Evolutionary conservation across 2,888 invertebrate species (phyloP).

Genomic region (Rugalucina vietnamica): DNA sequence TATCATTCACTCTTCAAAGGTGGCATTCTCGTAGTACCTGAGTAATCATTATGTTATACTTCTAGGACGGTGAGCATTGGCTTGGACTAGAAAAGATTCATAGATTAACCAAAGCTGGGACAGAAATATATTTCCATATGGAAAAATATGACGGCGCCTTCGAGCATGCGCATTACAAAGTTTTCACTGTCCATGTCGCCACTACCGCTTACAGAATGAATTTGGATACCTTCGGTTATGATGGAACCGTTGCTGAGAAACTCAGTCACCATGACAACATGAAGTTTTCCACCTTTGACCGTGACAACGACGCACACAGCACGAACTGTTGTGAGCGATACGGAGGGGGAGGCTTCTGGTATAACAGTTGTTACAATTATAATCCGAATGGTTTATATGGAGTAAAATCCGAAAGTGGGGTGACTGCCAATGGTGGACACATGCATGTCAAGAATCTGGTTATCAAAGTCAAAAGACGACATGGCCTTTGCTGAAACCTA

Average conservation of each 20-base stretch:
- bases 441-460: conserved; percentile 14
- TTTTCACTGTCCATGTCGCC: conserved; percentile 43
- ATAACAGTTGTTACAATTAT: conserved; percentile 33
- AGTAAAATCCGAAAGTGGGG: conserved; percentile 10
- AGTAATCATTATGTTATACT: too few species aligned
- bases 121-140: conserved; percentile 45
- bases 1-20: too few species aligned
- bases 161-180: conserved; percentile 43
- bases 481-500: conserved; percentile 34
- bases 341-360: conserved; percentile 36
- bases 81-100: conserved; percentile 55
- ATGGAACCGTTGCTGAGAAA: conserved; percentile 28
- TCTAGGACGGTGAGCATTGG: conserved; percentile 44
- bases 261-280: conserved; percentile 45
- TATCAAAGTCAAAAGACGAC: conserved; percentile 28
- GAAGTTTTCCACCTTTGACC: conserved; percentile 50
- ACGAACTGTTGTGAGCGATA: conserved; percentile 1
- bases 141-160: conserved; percentile 40
- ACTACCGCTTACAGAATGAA: conserved; percentile 51
- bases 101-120: conserved; percentile 38
- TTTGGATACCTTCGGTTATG: conserved; percentile 84
- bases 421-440: conserved; percentile 2
- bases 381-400: conserved; percentile 41
- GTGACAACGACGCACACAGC: conserved; percentile 37
- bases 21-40: too few species aligned